Conservation (phyloP, 2,888 invertebrate genomes). For the Cataglyphis livida region DNA sequence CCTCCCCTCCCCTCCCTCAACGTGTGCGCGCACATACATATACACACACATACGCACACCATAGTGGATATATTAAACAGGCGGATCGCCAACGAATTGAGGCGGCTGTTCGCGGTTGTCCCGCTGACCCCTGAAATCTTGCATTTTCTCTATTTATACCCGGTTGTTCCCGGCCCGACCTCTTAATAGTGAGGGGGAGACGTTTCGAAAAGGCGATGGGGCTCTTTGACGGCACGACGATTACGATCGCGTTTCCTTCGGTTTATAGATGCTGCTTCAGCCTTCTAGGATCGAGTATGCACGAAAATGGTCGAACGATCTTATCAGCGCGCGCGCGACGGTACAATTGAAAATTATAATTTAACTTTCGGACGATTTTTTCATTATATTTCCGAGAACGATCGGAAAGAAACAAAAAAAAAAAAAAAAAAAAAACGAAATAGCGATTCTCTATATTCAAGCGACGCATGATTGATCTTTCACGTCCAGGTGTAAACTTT, state of each 20-base stretch:
- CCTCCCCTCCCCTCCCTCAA: too few species aligned
- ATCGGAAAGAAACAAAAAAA: not conserved
- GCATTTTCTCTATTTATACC: slow-evolving; percentile 18
- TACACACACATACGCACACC: too few species aligned
- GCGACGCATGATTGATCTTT: not conserved
- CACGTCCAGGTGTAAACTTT: not conserved
- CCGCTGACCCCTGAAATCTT: not conserved
- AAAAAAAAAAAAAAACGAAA: not conserved
- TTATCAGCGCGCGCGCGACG: slow-evolving; percentile 2
- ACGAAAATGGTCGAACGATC: not conserved
- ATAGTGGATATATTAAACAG: not conserved
- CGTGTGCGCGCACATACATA: too few species aligned
- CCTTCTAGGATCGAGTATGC: not conserved
- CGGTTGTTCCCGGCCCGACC: not conserved
- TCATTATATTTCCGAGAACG: not conserved
- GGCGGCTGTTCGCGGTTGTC: not conserved
- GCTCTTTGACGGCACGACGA: not conserved
- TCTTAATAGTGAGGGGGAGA: not conserved
- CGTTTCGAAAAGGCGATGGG: not conserved
- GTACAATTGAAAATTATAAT: not conserved
- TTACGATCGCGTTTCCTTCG: not conserved
- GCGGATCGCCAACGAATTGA: not conserved
- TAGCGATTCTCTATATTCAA: not conserved
- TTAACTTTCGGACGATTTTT: not conserved
- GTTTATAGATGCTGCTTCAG: not conserved